Evolutionary conservation across 1,140 invertebrate species (phyloP).

Genomic region (Metaphire vulgaris): DNA sequence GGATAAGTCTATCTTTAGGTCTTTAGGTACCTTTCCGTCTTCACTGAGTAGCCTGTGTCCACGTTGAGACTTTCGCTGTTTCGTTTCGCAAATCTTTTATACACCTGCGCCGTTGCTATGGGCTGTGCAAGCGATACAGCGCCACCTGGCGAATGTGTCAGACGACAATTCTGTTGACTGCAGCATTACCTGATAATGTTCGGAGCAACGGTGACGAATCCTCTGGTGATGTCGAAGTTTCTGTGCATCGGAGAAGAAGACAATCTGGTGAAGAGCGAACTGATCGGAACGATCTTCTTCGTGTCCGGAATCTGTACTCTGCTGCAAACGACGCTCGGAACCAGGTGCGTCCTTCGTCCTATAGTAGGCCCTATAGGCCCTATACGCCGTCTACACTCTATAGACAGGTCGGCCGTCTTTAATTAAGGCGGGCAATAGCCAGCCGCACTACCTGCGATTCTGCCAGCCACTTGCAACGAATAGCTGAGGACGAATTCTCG

Average conservation of each 20-base stretch:
- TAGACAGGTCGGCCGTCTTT: background rate
- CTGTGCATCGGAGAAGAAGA: conserved; percentile 67
- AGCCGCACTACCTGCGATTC: too few relatives aligned
- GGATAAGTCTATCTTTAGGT: background rate
- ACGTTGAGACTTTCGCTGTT: background rate
- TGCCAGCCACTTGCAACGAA: too few relatives aligned
- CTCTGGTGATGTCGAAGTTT: conserved; percentile 72
- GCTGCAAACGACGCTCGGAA: conserved; percentile 72
- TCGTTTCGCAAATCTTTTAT: background rate
- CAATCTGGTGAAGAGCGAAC: conserved; percentile 63
- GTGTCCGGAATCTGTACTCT: conserved; percentile 76
- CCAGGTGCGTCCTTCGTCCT: conserved; percentile 55
- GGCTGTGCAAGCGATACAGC: too few relatives aligned
- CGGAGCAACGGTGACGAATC: conserved; percentile 74
- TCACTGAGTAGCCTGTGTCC: background rate
- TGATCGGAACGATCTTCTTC: conserved; percentile 82
- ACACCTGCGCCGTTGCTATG: too few relatives aligned
- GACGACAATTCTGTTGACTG: conserved; percentile 22
- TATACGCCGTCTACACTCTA: background rate
- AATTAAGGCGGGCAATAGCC: background rate
- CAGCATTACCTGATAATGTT: conserved; percentile 85
- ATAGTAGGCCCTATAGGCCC: background rate
- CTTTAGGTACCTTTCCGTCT: background rate
- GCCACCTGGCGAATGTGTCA: too few relatives aligned
- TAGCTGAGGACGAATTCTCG: too few relatives aligned